Base-by-base conservation (phyloP, 2,888 invertebrate species). In the Eupeodes luniger region DNA sequence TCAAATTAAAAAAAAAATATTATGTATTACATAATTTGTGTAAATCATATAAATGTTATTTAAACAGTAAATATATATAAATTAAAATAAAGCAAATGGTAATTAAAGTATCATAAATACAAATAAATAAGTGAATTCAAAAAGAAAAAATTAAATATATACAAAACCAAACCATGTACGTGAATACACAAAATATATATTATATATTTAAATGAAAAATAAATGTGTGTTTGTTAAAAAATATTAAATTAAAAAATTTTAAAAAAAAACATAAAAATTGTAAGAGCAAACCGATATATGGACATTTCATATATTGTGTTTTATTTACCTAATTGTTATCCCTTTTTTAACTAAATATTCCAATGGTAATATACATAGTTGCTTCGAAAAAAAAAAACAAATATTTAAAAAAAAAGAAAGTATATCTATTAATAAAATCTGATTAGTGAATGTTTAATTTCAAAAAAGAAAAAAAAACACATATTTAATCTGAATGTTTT, bases 401-500 rank as follows among this genome's bases (percentile, higher is more conserved):
- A 62, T 62, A 66, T 75, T 59, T 59, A 66, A 57, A 67, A 76
- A 16, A 47, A 76, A 47, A 64, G 55, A 27, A 84, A 16, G 74
- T 72, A 76, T 67, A 40, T 44, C 14, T 47, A 87, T 84, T 72
- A 72, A 49, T 34, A 74, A 67, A 74, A 59, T 36, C 53, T 44
- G 88, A 90, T 90, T 83, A 90, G 90, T 90, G 89, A 90, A 90
- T 89, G 90, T 90, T 90, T 89, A 14, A 12, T 2, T 36, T 36
- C 7, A 3, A 34, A 27, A 14, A 59, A 59, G 10, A 12, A 47
- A 11, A 11, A 11, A 27, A 27, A 27, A 27, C 2, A 27, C 2
- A 4, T 47, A 10, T 11, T 47, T 47, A 47, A 47, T 47, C 47
- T 12, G 10, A 47, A 11, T 47, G 10, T 40, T 3, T 40, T 9